These are phyloP conservation scores for Epicampocera succincta DNA, from an alignment of 2,888 invertebrate species.

Conservation along the genomic window DNA sequence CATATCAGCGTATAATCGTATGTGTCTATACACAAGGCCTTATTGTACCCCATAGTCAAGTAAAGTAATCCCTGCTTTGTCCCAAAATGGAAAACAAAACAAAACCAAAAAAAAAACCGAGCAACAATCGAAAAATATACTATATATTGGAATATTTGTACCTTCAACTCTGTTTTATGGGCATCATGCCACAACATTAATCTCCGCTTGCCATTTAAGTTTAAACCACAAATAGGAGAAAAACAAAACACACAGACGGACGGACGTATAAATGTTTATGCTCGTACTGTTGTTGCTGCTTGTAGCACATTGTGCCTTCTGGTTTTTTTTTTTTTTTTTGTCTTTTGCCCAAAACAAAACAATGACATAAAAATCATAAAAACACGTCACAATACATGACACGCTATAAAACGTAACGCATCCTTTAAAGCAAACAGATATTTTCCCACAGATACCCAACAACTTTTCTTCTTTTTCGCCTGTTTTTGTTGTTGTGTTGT, in stretches of 20 bases:
- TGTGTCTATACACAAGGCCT: constrained; percentile 2
- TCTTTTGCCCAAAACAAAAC: constrained; percentile 36
- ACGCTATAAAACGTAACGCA: constrained; percentile 65
- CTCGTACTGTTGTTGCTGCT: not conserved
- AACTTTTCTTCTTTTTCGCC: too few relatives aligned
- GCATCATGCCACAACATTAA: constrained; percentile 76
- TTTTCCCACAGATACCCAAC: constrained; percentile 6
- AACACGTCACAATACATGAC: constrained; percentile 62
- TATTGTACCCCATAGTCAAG: constrained; percentile 59
- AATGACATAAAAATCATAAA: constrained; percentile 62
- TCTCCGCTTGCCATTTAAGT: constrained; percentile 79
- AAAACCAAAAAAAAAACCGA: not conserved
- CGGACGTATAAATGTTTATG: not conserved
- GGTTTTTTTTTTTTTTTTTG: constrained; percentile 14
- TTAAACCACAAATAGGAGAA: constrained; percentile 61
- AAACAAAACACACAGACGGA: constrained; percentile 27
- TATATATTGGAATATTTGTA: constrained; percentile 49
- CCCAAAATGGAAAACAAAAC: constrained; percentile 8
- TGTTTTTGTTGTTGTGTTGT: too few relatives aligned
- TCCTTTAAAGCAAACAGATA: constrained; percentile 54
- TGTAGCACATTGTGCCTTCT: constrained; percentile 28
- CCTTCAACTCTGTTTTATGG: constrained; percentile 71
- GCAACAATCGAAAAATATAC: constrained; percentile 31
- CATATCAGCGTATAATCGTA: not conserved
- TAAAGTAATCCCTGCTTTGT: constrained; percentile 44